These are phyloP conservation scores for Asobara japonica DNA, from an alignment of 1,140 invertebrate species.

Conservation along the genomic window DNA sequence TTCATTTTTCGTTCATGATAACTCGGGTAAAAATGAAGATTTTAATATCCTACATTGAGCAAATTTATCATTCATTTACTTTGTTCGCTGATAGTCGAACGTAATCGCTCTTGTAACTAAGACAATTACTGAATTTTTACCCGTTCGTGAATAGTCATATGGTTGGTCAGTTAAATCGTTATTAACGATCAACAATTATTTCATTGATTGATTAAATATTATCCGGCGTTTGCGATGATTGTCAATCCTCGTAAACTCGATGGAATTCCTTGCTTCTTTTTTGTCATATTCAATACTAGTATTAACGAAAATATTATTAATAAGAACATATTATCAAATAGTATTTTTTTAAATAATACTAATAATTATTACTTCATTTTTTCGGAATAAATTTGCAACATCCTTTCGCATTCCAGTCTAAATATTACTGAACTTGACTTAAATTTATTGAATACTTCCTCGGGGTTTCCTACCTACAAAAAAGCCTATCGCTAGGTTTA, in stretches of 20 bases:
- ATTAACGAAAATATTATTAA: slow-evolving; percentile 30
- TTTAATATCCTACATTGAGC: slow-evolving; percentile 60
- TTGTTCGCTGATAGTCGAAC: slow-evolving; percentile 28
- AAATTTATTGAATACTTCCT: slow-evolving; percentile 21
- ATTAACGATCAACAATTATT: slow-evolving; percentile 19
- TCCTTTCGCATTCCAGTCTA: neutral
- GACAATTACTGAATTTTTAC: slow-evolving; percentile 15
- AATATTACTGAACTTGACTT: slow-evolving; percentile 18
- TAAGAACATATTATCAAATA: slow-evolving; percentile 15
- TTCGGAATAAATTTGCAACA: neutral
- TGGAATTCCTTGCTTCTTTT: slow-evolving; percentile 41
- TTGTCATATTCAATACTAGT: slow-evolving; percentile 27
- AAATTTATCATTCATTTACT: slow-evolving; percentile 45
- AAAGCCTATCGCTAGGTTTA: slow-evolving; percentile 16
- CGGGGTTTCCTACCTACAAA: slow-evolving; percentile 21
- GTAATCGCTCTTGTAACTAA: slow-evolving; percentile 27
- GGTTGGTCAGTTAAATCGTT: slow-evolving; percentile 12
- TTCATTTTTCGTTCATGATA: neutral
- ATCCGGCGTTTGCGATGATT: slow-evolving; percentile 49
- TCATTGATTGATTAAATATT: slow-evolving; percentile 19
- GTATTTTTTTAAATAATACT: neutral
- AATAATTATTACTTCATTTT: neutral
- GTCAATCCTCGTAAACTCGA: slow-evolving; percentile 52
- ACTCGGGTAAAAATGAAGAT: slow-evolving; percentile 11
- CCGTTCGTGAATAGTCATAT: slow-evolving; percentile 28